These are phyloP conservation scores for Carlito syrichta DNA, from an alignment of 2,113 vertebrate species.

Conservation along the genomic window DNA sequence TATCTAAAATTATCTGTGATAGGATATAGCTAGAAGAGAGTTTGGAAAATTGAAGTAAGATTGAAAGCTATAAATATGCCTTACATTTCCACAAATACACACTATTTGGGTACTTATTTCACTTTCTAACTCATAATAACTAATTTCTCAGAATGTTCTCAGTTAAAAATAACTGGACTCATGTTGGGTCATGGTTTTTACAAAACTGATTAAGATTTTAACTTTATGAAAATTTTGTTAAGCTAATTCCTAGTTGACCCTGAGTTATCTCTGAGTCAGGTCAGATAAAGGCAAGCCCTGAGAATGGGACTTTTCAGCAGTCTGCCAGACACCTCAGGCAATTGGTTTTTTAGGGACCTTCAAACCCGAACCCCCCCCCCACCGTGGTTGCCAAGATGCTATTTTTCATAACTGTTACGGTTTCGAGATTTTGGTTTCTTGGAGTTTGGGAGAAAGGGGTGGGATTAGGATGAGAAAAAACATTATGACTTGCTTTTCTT, in stretches of 20 bases:
- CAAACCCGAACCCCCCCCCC: not conserved
- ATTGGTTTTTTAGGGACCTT: not conserved
- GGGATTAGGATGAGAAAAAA: not conserved
- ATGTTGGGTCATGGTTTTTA: not conserved
- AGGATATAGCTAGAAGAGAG: not conserved
- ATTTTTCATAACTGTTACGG: not conserved
- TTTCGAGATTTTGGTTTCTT: not conserved
- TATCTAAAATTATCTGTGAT: not conserved
- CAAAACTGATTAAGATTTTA: constrained; percentile 7
- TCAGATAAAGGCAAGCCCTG: not conserved
- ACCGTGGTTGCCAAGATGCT: not conserved
- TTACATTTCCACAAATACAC: not conserved
- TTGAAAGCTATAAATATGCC: not conserved
- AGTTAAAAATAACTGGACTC: constrained; percentile 44
- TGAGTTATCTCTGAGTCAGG: not conserved
- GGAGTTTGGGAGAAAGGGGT: not conserved
- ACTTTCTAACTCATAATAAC: not conserved
- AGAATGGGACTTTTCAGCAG: not conserved
- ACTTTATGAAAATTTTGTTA: not conserved
- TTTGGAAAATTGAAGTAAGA: constrained; percentile 15
- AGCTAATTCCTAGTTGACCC: not conserved
- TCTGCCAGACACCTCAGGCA: not conserved
- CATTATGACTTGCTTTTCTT: not conserved
- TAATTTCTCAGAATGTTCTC: not conserved
- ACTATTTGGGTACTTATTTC: not conserved